Conservation (phyloP, 1,140 invertebrate species). For the Acromyrmex echinatior region DNA sequence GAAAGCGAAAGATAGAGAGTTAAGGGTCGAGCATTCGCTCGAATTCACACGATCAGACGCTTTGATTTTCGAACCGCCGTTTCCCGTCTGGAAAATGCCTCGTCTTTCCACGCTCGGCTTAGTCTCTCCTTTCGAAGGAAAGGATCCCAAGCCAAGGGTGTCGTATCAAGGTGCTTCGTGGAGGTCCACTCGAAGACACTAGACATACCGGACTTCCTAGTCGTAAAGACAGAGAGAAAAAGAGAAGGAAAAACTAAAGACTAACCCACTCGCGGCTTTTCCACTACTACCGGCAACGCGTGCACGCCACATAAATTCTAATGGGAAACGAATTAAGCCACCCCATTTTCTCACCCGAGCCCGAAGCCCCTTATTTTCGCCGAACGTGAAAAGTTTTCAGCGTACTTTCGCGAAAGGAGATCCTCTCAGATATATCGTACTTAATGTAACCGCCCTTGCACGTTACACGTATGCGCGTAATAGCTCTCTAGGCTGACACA, state of each 20-base stretch:
- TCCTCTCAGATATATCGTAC: conserved; percentile 42
- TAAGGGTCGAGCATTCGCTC: conserved; percentile 65
- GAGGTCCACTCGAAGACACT: conserved; percentile 62
- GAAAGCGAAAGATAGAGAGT: conserved; percentile 36
- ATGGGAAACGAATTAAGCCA: conserved; percentile 69
- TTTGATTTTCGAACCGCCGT: conserved; percentile 72
- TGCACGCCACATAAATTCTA: conserved; percentile 66
- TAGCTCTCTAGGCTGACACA: conserved; percentile 9
- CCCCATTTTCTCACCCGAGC: conserved; percentile 51
- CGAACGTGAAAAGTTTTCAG: conserved; percentile 65
- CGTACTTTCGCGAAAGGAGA: conserved; percentile 35
- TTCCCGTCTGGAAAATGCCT: conserved; percentile 62
- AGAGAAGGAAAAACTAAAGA: not conserved
- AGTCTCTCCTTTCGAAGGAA: conserved; percentile 47
- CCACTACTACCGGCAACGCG: conserved; percentile 24
- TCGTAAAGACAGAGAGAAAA: conserved; percentile 32
- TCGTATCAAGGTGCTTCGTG: conserved; percentile 60
- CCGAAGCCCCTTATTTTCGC: conserved; percentile 46
- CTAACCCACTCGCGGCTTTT: conserved; percentile 35
- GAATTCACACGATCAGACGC: conserved; percentile 71
- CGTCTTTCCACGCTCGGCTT: conserved; percentile 62
- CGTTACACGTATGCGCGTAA: conserved; percentile 40
- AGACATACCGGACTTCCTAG: conserved; percentile 27
- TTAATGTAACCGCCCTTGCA: conserved; percentile 45
- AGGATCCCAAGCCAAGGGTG: conserved; percentile 52